These are phyloP conservation scores for Pagrus major DNA, from an alignment of 2,113 vertebrate species.

Conservation along the genomic window DNA sequence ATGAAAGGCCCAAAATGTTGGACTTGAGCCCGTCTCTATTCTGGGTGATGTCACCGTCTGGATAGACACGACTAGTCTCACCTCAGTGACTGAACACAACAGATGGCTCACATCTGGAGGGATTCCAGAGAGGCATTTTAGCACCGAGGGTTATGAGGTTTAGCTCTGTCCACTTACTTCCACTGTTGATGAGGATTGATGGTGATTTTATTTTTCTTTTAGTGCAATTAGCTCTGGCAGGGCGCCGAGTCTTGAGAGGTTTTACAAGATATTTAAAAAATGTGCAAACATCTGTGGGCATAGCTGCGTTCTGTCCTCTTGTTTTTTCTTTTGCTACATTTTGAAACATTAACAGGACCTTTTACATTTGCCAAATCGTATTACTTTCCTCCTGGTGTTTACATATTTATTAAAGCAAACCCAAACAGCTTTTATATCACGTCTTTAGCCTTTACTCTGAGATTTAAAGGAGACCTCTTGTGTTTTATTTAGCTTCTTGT, in stretches of 20 bases:
- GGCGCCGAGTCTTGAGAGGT: constrained; percentile 25
- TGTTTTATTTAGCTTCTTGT: background rate
- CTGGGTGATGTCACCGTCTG: constrained; percentile 78
- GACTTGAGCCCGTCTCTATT: constrained; percentile 51
- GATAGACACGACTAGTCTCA: constrained; percentile 68
- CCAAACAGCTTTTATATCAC: background rate
- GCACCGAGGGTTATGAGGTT: constrained; percentile 47
- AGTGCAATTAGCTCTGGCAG: constrained; percentile 62
- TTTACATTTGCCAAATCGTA: background rate
- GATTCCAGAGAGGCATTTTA: constrained; percentile 62
- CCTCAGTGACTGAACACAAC: constrained; percentile 76
- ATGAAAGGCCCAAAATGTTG: constrained; percentile 53
- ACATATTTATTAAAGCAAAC: background rate
- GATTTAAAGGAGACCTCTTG: background rate
- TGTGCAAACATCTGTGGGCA: constrained; percentile 19
- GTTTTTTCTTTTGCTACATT: background rate
- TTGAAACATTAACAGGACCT: background rate
- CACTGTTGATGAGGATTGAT: constrained; percentile 56
- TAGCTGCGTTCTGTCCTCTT: background rate
- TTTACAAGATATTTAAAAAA: constrained; percentile 52
- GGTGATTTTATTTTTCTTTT: constrained; percentile 58
- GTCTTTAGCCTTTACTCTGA: background rate
- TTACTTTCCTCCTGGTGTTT: constrained; percentile 4
- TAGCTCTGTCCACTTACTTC: constrained; percentile 51
- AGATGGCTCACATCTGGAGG: constrained; percentile 79